Evolutionary conservation across 1,140 invertebrate species (phyloP).

Genomic region (Scaptomyza hsui): DNA sequence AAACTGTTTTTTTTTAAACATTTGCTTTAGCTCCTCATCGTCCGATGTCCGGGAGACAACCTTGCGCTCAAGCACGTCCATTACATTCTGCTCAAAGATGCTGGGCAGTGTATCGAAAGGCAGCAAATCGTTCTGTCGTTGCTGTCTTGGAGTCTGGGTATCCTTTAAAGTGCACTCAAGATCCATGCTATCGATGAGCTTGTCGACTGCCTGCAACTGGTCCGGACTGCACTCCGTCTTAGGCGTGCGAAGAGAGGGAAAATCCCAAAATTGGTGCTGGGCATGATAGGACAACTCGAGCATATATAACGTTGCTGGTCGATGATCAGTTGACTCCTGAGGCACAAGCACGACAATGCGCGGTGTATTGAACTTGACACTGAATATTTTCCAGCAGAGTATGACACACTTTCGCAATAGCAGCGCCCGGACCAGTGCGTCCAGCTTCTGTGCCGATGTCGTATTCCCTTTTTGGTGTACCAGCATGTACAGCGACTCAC

Average conservation of each 20-base stretch:
- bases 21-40: conserved; percentile 27
- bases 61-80: conserved; percentile 70
- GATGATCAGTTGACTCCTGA: conserved; percentile 50
- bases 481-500: conserved; percentile 69
- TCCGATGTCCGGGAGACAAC: conserved; percentile 29
- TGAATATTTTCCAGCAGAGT: conserved; percentile 77
- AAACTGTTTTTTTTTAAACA: conserved; percentile 53
- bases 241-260: conserved; percentile 58
- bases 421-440: conserved; percentile 69
- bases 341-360: conserved; percentile 70
- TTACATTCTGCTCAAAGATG: conserved; percentile 70
- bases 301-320: conserved; percentile 68
- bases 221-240: conserved; percentile 64
- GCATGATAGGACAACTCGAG: conserved; percentile 71
- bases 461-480: conserved; percentile 63
- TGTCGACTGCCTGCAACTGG: conserved; percentile 68
- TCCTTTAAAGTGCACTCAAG: conserved; percentile 52
- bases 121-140: conserved; percentile 60
- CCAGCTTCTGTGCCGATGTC: conserved; percentile 64
- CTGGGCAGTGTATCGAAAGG: conserved; percentile 69
- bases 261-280: conserved; percentile 78
- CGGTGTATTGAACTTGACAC: conserved; percentile 62
- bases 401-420: conserved; percentile 49
- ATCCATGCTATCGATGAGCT: conserved; percentile 73
- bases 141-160: conserved; percentile 52